These are phyloP conservation scores for Pseudochromis fuscus DNA, from an alignment of 2,797 vertebrate species.

Conservation along the genomic window DNA sequence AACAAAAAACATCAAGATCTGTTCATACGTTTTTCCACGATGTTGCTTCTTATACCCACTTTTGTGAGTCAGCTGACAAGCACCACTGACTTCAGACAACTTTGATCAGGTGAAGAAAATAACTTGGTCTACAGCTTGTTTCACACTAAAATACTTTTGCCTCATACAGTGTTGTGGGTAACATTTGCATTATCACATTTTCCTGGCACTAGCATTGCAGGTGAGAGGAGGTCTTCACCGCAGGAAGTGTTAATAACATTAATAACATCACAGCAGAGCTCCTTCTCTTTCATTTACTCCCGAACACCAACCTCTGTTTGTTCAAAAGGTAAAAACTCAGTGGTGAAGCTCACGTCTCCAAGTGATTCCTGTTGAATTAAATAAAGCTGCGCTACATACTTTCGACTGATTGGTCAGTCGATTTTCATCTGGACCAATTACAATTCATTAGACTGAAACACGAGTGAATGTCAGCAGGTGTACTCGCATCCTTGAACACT, in stretches of 20 bases:
- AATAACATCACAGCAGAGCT: not conserved
- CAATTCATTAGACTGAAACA: not conserved
- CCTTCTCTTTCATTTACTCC: not conserved
- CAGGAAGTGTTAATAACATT: not conserved
- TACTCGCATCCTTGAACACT: not conserved
- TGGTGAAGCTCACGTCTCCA: not conserved
- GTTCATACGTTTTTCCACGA: no score
- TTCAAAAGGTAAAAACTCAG: not conserved
- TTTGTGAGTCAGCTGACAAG: not conserved
- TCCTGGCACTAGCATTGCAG: not conserved
- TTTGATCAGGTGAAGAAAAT: not conserved
- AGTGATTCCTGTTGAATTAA: not conserved
- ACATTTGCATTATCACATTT: conserved; percentile 8
- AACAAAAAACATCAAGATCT: not conserved
- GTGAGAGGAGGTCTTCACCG: conserved; percentile 6
- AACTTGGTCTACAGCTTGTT: not conserved
- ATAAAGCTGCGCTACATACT: not conserved
- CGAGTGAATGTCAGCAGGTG: not conserved
- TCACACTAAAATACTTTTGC: not conserved
- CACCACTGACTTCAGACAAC: not conserved
- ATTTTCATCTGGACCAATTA: not conserved
- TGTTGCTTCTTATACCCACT: no score
- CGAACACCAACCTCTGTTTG: not conserved
- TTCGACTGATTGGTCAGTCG: not conserved
- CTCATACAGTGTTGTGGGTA: not conserved